Evolutionary conservation across 2,113 vertebrate genomes (phyloP), one percentile per base, ranked within the genome.

Genomic region (Onychostoma macrolepis): DNA sequence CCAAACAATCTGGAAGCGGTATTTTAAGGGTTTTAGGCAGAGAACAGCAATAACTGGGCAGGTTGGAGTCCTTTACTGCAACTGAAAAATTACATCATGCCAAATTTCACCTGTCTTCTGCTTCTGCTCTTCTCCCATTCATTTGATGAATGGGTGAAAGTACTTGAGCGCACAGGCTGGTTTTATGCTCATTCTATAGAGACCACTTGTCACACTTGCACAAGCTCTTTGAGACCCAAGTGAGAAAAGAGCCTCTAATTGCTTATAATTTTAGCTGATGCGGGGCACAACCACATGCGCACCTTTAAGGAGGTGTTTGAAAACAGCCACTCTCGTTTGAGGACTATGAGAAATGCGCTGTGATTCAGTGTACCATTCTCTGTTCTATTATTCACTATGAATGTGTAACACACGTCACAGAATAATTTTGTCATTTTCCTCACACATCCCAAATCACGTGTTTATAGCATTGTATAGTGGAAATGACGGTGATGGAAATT

Each of bases 271-370:
- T 53, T 8, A 84, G 67, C 19, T 30, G 28, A 72, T n/a, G 26
- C 7, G 24, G 36, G 12, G 15, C 28, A 69, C 67, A 74, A 56
- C 56, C 24, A 50, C 43, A 56, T 56, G 21, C 67, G 26, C 30
- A 78, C 76, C 74, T 48, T 48, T 76, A 7, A 76, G 38, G 36
- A 43, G 74, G 74, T 76, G 74, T 76, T 76, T 76, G 71, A 74
- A 74, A 74, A 74, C 74, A 17, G 41, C 41, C 41, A 45, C 72
- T 45, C 72, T 45, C n/a, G 15, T n/a, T 48, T 76, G n/a, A 11
- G 63, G 21, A 41, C 71, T 74, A 30, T 10, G 28, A 67, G 5
- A 30, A 67, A 17, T 67, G 28, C 19, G 0, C 36, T 72, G 69
- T 21, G 36, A 72, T 41, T 72, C 69, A 33, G 65, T 69, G 63